Base-by-base conservation (phyloP, 1,140 invertebrate species). In the Drosophila varians region DNA sequence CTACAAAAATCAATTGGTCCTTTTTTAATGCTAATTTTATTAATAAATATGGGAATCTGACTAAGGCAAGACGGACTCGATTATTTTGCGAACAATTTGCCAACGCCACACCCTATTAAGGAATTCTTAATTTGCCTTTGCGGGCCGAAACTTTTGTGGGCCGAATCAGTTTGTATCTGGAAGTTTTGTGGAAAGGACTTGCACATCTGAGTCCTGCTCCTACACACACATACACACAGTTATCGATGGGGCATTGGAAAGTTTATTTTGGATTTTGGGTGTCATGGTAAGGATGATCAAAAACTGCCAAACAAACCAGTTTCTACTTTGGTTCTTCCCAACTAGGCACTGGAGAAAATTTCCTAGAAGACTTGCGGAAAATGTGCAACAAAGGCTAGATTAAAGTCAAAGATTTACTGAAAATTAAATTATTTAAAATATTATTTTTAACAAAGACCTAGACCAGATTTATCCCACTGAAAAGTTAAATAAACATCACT, bases 231-330 rank as follows among this genome's bases (percentile, higher is more conserved):
- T 19, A 45, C 40, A 38, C 8, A 36, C 42, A n/a, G n/a, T 57
- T 51, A 57, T 80, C 40, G 74, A 58, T 58, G 42, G 56, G 65
- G 65, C 53, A 75, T 86, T 65, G 64, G 46, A 74, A 86, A 80
- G 73, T 86, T 87, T 60, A 77, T 68, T 80, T 74, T 65, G 57
- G 47, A 38, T 38, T 38, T 14, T 38, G 4, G 42, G 16, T 49
- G 16, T 66, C 26, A 19, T 21, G 34, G 31, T n/a, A 46, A 31
- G 28, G 34, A 36, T 25, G 46, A 28, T 49, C 34, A 16, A 25
- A 51, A 51, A 5, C 45, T 19, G 14, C 14, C 28, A 46, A 18
- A 21, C 40, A 58, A 62, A 36, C 40, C 25, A 11, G 53, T 21
- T 26, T n/a, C 38, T 3, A 38, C n/a, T 26, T n/a, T 12, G 16